Percentiles rank a stretch among this genome's conserved stretches.
Evolutionary conservation across 2,888 invertebrate genomes (phyloP).

Genomic region (Harpalus rubripes): DNA sequence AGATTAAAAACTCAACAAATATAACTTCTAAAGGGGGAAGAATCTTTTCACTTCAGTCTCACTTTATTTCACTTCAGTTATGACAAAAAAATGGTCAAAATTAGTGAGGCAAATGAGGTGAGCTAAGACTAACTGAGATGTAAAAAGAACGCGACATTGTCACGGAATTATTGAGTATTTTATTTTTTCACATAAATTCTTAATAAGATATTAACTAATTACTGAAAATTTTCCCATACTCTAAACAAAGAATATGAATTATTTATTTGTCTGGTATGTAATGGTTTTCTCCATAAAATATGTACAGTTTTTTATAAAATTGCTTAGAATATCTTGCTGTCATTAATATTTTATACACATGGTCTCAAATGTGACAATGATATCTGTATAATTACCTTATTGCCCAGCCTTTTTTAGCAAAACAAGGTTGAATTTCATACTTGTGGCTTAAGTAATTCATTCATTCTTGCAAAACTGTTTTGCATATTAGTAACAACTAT

Average conservation of each 20-base stretch:
- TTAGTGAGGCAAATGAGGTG: too few relatives aligned
- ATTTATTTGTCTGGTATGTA: slow-evolving; percentile 34
- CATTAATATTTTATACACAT: slow-evolving; percentile 23
- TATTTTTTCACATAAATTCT: neutral
- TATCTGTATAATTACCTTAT: neutral
- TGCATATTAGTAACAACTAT: slow-evolving; percentile 24
- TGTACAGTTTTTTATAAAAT: slow-evolving; percentile 28
- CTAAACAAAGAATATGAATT: slow-evolving; percentile 46
- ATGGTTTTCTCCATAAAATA: slow-evolving; percentile 7
- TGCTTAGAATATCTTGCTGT: neutral
- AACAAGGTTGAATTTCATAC: slow-evolving; percentile 45
- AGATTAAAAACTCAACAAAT: too few relatives aligned
- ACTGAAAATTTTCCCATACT: slow-evolving; percentile 61
- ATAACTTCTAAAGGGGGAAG: too few relatives aligned
- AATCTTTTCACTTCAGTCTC: too few relatives aligned
- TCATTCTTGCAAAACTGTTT: slow-evolving; percentile 44
- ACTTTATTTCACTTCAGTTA: too few relatives aligned
- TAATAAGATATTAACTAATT: slow-evolving; percentile 24
- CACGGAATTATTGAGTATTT: too few relatives aligned
- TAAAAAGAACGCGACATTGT: too few relatives aligned
- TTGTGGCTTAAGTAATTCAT: slow-evolving; percentile 34
- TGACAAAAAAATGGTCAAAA: too few relatives aligned
- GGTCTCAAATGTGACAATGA: slow-evolving; percentile 35
- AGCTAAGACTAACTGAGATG: too few relatives aligned
- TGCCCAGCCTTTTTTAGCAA: slow-evolving; percentile 28